Evolutionary conservation across 2,797 vertebrate genomes (phyloP), one percentile per base, ranked within the genome.

Genomic region (Heliangelus exortis): DNA sequence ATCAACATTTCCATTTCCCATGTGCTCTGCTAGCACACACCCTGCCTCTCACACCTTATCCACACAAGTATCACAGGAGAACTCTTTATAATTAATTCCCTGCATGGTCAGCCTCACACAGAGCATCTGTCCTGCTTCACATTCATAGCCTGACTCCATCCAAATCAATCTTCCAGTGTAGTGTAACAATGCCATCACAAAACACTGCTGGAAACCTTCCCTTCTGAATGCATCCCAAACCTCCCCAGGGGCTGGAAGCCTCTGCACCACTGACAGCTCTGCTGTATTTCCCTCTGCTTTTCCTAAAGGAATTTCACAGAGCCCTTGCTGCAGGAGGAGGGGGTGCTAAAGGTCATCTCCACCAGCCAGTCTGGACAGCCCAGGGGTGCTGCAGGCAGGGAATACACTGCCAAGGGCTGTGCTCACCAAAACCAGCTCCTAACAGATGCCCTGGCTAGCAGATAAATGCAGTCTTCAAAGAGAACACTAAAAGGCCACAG

Each of bases 1-100:
- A 97, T 97, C 77, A 5, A 98, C 97, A 90, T 98, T 98, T 61
- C 98, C 97, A 28, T 98, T 98, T 97, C 98, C 98, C 98, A 98
- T 96, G 89, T 98, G 98, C 80, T 98, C 98, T 0, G 98, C 98
- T 87, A 98, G 98, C 98, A 98, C 97, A 95, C 98, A 23, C 11
- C 2, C 36, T 71, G 41, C 33, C 78, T 77, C 72, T 67, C 21
- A 68, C 11, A 89, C 48, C 10, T 65, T 43, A 58, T 18, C 74
- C 36, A 48, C 59, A 45, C 4, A 33, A 92, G 12, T 33, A 43
- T 1, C 23, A 34, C 0, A 10, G 10, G 20, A 16, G 6, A 67
- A 33, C 16, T 53, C 69, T 45, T 67, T 16, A 50, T 33, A 68
- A 73, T 48, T 51, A 83, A 57, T 50, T 80, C 54, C 47, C 72